Conservation (phyloP, 2,888 invertebrate genomes). For the Pycnomerus fuliginosus region DNA sequence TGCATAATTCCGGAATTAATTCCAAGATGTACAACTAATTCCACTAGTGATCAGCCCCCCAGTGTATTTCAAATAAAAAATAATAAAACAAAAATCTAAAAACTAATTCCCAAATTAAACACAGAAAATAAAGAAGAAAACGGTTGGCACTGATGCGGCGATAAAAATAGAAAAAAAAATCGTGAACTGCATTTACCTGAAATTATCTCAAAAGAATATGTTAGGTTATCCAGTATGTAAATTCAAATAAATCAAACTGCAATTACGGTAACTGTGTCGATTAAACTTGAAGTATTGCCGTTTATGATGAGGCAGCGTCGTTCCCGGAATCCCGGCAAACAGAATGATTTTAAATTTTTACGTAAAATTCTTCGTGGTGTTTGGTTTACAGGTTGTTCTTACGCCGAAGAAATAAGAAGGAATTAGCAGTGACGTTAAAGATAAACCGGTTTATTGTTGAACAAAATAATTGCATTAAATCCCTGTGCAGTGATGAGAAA, state of each 20-base stretch:
- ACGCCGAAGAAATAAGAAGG: constrained; percentile 13
- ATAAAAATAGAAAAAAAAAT: too few relatives aligned
- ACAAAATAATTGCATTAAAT: constrained; percentile 20
- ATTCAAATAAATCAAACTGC: constrained; percentile 12
- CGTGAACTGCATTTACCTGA: too few relatives aligned
- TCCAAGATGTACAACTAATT: too few relatives aligned
- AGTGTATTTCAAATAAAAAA: too few relatives aligned
- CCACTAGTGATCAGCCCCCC: too few relatives aligned
- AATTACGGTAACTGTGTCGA: constrained; percentile 16
- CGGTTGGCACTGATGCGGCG: too few relatives aligned
- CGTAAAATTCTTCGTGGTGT: background rate
- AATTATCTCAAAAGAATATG: too few relatives aligned
- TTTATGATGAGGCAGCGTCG: constrained; percentile 11
- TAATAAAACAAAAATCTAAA: too few relatives aligned
- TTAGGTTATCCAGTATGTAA: constrained; percentile 11
- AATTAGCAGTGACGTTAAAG: constrained; percentile 18
- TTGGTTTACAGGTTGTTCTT: background rate
- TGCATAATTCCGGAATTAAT: too few relatives aligned
- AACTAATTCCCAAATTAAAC: too few relatives aligned
- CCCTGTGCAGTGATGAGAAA: constrained; percentile 17
- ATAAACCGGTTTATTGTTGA: constrained; percentile 20
- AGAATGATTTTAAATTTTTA: constrained; percentile 3
- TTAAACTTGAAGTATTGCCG: constrained; percentile 16
- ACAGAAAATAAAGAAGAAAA: too few relatives aligned
- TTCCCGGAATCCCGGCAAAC: constrained; percentile 12